phyloP scores from a whole-genome alignment of 2,797 vertebrate species.

The Intellagama lesueurii region DNA sequence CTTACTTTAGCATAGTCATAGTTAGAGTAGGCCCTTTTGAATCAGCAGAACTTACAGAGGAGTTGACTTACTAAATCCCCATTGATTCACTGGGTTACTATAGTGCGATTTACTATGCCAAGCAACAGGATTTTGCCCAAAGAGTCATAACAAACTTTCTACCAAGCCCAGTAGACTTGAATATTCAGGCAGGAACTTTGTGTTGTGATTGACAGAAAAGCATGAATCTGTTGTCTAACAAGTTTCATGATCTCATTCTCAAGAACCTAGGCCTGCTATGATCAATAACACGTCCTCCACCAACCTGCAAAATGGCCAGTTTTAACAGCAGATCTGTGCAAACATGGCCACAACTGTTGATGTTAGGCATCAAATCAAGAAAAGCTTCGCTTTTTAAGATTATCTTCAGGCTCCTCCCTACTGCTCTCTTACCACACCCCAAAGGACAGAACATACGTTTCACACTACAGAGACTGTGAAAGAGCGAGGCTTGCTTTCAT shows the following conservation, averaged over 20 bases:
- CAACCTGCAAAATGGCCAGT: neutral
- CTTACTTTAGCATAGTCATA: no score
- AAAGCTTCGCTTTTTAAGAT: fast-evolving
- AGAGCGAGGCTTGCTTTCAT: neutral
- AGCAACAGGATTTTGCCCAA: no score
- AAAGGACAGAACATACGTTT: conserved; percentile 37
- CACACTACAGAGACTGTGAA: neutral
- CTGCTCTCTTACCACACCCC: neutral
- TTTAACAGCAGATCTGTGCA: neutral
- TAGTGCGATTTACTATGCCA: no score
- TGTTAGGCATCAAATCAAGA: neutral
- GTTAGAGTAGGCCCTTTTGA: no score
- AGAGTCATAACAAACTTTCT: neutral
- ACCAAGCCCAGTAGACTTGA: neutral
- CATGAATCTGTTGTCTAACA: neutral
- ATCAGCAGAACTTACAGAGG: no score
- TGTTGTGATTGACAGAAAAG: neutral
- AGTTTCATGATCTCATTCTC: neutral
- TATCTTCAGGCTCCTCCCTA: neutral
- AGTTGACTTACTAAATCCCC: no score
- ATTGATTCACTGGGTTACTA: no score
- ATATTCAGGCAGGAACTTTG: neutral
- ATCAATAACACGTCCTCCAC: neutral
- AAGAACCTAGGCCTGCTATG: neutral
- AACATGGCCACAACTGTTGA: neutral